Base-by-base conservation (phyloP, 2,113 vertebrate species). In the Elephas maximus region DNA sequence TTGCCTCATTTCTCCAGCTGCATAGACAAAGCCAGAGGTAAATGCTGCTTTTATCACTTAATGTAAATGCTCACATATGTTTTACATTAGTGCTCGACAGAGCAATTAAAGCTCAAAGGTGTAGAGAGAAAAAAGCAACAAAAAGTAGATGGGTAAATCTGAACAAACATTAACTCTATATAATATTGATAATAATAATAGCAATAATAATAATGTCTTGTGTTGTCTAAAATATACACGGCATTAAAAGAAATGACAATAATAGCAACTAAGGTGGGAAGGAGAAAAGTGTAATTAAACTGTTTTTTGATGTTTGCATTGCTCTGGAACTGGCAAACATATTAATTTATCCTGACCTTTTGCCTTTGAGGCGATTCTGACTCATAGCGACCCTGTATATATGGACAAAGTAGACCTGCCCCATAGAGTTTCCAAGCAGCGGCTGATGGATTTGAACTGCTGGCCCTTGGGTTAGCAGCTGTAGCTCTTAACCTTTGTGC, bases 21-120 rank as follows among this genome's bases (percentile, higher is more conserved):
- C 74, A 11, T 2, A 60, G 57, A 93, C 21, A 94, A 97, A 91
- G 2, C 3, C 33, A n/a, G n/a, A 79, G n/a, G 48, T 41, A 89
- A 80, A 65, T 60, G 30, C 4, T 51, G 17, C 33, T 85, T 77
- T 91, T 78, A 65, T 77, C 51, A 92, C 84, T 96, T 76, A 63
- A 78, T 85, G 30, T 45, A 9, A 83, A 74, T 79, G 17, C 17
- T 90, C 44, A 77, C 10, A 20, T 71, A 45, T 85, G 4, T 89
- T 90, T 85, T 73, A 97, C 88, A 69, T 93, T 79, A 96, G 82
- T 51, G 60, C n/a, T 20, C 53, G 3, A n/a, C 12, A 71, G 67
- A 71, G 67, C 67, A 71, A 71, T 15, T 71, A 77, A 93, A 79
- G 33, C 5, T 84, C 44, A 79, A 21, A 71, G 37, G 44, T 69